These are phyloP conservation scores for Gadus chalcogrammus DNA, from an alignment of 2,113 vertebrate genomes.

Conservation along the genomic window DNA sequence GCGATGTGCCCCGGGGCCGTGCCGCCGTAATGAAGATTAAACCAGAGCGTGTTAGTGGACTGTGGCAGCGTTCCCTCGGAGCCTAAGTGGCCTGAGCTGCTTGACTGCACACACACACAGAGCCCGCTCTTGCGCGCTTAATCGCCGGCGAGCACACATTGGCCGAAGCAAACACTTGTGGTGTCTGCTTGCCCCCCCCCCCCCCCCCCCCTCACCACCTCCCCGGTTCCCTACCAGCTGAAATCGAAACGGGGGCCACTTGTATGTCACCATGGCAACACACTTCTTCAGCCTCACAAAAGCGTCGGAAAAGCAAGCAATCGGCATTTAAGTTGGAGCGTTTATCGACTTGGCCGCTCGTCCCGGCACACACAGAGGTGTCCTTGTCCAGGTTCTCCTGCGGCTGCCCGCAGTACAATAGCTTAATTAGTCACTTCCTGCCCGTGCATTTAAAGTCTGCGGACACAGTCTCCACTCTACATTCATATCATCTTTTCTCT, in stretches of 20 bases:
- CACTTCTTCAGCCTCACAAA: conserved; percentile 18
- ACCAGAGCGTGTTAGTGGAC: conserved; percentile 46
- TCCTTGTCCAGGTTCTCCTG: conserved; percentile 12
- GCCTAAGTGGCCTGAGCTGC: conserved; percentile 39
- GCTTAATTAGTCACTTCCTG: conserved; percentile 27
- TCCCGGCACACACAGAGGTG: conserved; percentile 12
- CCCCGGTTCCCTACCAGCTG: conserved; percentile 43
- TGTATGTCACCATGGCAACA: conserved; percentile 64
- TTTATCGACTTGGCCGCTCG: conserved; percentile 1
- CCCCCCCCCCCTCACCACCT: conserved; percentile 34
- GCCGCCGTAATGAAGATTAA: conserved; percentile 49
- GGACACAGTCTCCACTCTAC: not conserved
- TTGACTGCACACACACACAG: conserved; percentile 50
- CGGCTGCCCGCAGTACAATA: not conserved
- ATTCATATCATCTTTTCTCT: not conserved
- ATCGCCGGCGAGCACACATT: not conserved
- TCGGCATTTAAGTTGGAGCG: conserved; percentile 36
- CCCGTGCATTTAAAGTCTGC: not conserved
- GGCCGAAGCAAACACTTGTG: not conserved
- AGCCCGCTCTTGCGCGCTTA: conserved; percentile 4
- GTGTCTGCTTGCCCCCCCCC: no score
- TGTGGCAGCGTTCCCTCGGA: conserved; percentile 23
- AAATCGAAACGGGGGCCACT: conserved; percentile 59
- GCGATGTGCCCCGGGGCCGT: conserved; percentile 35
- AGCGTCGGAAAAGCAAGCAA: conserved; percentile 40